These are phyloP conservation scores for Natator depressus DNA, from an alignment of 2,113 vertebrate species.

Conservation along the genomic window DNA sequence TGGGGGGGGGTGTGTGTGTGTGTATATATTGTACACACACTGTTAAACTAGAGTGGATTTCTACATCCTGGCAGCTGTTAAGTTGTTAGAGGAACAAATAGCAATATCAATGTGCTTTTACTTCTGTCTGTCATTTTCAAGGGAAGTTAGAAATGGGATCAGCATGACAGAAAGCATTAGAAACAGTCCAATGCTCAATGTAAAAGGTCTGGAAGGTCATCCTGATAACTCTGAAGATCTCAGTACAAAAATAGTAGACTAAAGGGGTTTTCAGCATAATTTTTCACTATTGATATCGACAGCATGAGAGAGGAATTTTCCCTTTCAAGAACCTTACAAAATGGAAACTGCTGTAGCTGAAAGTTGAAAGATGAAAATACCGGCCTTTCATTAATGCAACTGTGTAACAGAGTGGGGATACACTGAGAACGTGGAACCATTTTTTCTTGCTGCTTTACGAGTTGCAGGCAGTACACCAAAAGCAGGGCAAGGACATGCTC, in stretches of 20 bases:
- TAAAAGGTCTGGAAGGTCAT: background rate
- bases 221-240: background rate
- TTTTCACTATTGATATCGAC: background rate
- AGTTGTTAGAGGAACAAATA: background rate
- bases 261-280: background rate
- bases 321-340: background rate
- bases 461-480: background rate
- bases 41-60: background rate
- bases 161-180: constrained; percentile 48
- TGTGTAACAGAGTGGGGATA: background rate
- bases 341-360: background rate
- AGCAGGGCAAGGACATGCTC: background rate
- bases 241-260: background rate
- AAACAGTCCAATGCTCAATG: background rate
- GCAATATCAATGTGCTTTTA: background rate
- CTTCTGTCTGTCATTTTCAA: background rate
- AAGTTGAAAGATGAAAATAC: background rate
- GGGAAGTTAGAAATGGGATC: background rate
- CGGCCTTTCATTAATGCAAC: background rate
- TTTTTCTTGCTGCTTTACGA: background rate
- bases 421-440: fast-evolving
- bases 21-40: background rate
- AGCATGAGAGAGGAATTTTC: background rate
- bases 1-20: background rate
- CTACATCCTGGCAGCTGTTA: background rate